Base-by-base conservation (phyloP, 2,888 invertebrate genomes). In the Crossocerus cetratus region DNA sequence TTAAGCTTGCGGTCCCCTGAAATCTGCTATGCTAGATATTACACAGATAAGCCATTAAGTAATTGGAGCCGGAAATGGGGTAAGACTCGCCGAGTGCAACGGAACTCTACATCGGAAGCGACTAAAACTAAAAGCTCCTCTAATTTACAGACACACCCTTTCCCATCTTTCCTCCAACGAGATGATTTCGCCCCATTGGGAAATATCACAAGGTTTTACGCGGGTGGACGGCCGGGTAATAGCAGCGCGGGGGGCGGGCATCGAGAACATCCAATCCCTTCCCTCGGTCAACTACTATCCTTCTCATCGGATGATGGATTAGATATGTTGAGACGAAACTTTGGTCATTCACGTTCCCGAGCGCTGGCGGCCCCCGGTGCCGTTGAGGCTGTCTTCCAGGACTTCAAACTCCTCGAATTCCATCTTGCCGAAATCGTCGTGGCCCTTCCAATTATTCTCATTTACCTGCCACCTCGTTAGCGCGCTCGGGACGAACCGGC, bases 361-460 rank as follows among this genome's bases (percentile, higher is more conserved):
- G 13, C 57, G 73, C 16, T 82, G 77, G 43, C 66, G 74, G 62
- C 75, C 83, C 13, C 85, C 85, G 11, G 71, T 77, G 8, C 83
- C 87, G 70, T 90, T 93, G 86, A 93, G 91, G 90, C 93, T 93
- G 88, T 93, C 93, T 74, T 93, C 94, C 86, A 94, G 92, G 64
- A 95, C 93, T 91, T 95, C 94, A 81, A 95, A 95, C 84, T 95
- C 95, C 90, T 96, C 96, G 83, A 96, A 96, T 82, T 96, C 96
- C 93, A 96, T 96, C 83, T 96, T 96, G 55, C 95, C 94, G 82
- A 94, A 94, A 87, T 94, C 94, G 22, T 82, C 80, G 77, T 93
- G 93, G 13, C 92, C 91, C 80, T 93, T 94, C 84, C 92, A 92
- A 85, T 93, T 92, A 69, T 92, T 92, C 72, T 86, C 91, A 87